phyloP scores from a whole-genome alignment of 2,797 vertebrate genomes.

The Microctenopoma steveboyesi region DNA sequence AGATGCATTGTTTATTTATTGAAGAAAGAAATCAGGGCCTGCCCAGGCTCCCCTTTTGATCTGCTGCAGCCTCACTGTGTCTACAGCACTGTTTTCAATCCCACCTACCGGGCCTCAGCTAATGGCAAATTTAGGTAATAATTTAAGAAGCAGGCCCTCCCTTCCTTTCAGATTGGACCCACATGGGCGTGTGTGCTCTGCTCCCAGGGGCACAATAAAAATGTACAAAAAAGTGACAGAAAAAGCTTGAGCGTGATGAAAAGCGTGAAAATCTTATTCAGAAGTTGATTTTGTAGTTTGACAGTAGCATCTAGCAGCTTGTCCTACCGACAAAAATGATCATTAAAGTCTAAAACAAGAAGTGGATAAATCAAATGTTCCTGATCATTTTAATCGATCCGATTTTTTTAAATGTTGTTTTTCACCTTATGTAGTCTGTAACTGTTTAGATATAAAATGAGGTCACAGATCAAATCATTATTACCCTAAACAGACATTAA shows the following conservation, averaged over 20 bases:
- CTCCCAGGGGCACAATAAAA: constrained; percentile 32
- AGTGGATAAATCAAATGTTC: no score
- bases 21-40: constrained; percentile 64
- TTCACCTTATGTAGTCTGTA: no score
- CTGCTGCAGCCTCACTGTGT: constrained; percentile 28
- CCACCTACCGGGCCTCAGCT: constrained; percentile 54
- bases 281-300: no score
- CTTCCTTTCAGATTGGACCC: constrained; percentile 15
- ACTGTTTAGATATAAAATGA: no score
- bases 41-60: constrained; percentile 60
- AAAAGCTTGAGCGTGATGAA: constrained; percentile 36
- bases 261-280: not conserved
- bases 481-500: no score
- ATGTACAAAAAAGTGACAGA: constrained; percentile 6
- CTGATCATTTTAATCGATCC: no score
- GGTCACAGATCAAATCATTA: no score
- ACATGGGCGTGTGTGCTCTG: not conserved
- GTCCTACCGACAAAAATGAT: no score
- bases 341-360: no score
- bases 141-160: constrained; percentile 49
- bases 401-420: no score
- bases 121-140: constrained; percentile 52
- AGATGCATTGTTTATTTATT: constrained; percentile 71
- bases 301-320: no score
- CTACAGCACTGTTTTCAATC: constrained; percentile 38